These are phyloP conservation scores for Heteromormyrus szaboi DNA, from an alignment of 2,797 vertebrate species.

Conservation along the genomic window DNA sequence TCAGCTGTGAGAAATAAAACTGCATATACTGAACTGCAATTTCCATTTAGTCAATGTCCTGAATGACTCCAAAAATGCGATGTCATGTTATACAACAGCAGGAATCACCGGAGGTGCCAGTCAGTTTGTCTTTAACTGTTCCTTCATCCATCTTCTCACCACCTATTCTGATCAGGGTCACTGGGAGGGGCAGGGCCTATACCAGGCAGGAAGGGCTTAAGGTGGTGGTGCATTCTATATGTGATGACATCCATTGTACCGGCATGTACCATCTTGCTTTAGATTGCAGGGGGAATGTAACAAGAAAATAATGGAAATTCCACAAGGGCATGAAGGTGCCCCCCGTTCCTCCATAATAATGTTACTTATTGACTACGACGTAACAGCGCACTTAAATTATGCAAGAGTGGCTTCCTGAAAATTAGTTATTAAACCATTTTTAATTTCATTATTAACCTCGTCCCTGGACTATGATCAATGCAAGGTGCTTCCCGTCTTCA, in stretches of 20 bases:
- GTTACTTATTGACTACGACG: not conserved
- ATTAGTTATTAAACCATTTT: not conserved
- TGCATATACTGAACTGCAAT: not conserved
- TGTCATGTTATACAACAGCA: not conserved
- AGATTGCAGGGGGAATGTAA: not conserved
- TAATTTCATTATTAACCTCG: not conserved
- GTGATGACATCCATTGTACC: not conserved
- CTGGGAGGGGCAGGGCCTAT: not conserved
- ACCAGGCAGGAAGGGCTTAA: not conserved
- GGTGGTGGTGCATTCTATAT: not conserved
- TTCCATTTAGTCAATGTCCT: not conserved
- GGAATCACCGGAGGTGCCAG: not conserved
- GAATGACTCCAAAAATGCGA: not conserved
- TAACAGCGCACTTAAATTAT: not conserved
- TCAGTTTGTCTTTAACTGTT: not conserved
- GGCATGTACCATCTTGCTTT: not conserved
- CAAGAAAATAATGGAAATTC: not conserved
- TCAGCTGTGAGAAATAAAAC: not conserved
- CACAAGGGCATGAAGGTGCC: not conserved
- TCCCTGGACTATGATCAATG: not conserved
- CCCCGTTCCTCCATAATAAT: not conserved
- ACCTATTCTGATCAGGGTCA: not conserved
- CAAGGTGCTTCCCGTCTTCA: not conserved
- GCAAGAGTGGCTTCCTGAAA: not conserved
- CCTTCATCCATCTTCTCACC: not conserved